phyloP scores from a whole-genome alignment of 2,113 vertebrate genomes.

The Corynorhinus townsendii region DNA sequence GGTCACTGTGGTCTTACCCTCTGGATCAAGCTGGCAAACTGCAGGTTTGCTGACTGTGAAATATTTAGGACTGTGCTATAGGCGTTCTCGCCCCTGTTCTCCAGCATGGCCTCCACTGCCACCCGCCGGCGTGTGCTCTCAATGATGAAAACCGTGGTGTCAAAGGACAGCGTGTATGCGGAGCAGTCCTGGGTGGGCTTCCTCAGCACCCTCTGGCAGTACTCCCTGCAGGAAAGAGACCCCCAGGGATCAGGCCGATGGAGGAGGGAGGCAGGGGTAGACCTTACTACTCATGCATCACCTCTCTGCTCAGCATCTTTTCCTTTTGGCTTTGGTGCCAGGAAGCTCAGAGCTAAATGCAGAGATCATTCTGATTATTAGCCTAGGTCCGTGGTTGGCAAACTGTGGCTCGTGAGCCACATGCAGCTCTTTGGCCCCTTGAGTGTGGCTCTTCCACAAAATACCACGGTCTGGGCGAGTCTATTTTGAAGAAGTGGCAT shows the following conservation, averaged over 20 bases:
- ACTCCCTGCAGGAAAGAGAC: constrained; percentile 81
- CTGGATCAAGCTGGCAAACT: constrained; percentile 90
- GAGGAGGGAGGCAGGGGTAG: accelerated
- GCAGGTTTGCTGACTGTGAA: constrained; percentile 91
- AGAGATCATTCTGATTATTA: background rate
- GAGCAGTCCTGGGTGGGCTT: constrained; percentile 70
- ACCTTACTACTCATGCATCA: accelerated
- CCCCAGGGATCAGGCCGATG: accelerated
- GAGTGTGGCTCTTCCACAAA: too few relatives aligned
- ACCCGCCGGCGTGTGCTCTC: constrained; percentile 88
- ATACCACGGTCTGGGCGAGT: too few relatives aligned
- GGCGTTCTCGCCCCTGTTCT: constrained; percentile 94
- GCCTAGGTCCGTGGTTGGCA: too few relatives aligned
- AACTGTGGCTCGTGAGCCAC: too few relatives aligned
- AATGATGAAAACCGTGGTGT: constrained; percentile 82
- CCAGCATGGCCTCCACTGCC: constrained; percentile 88
- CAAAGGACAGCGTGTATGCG: constrained; percentile 80
- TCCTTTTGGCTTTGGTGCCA: background rate
- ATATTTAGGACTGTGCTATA: constrained; percentile 90
- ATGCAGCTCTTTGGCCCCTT: too few relatives aligned
- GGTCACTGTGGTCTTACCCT: constrained; percentile 77
- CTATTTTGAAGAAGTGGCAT: too few relatives aligned
- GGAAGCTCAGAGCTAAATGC: background rate
- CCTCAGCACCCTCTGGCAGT: constrained; percentile 84
- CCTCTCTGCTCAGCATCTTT: background rate